Evolutionary conservation across 1,140 invertebrate genomes (phyloP), one percentile per base, ranked within the genome.

Genomic region (Hyles vespertilio): DNA sequence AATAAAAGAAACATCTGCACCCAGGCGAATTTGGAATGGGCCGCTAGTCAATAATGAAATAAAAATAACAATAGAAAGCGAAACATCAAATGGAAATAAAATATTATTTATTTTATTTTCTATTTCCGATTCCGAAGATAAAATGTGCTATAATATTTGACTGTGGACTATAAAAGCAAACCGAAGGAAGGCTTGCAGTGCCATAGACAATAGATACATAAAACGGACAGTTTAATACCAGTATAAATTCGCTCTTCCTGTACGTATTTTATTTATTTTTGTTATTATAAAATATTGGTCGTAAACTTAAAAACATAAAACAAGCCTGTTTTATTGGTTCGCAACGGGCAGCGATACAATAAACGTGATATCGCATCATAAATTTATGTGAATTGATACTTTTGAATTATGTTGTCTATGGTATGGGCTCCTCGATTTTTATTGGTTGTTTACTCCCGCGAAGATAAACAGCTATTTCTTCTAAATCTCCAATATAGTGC

Each of bases 351-450:
- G 52, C 54, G 59, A 44, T 47, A 70, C 65, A 55, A 73, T 73
- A 78, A 77, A 73, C 59, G 61, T 58, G 63, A 62, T 74, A 77
- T 74, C 71, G 68, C 51, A 64, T 57, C 57, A 50, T 60, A 70
- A 73, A 73, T 73, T 75, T 75, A 77, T 71, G 67, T 59, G 63
- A 65, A 75, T 68, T 74, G 67, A 65, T 71, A 72, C 64, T 69
- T 70, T 61, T 57, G 62, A 64, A 63, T 69, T 56, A 55, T 44
- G 54, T 44, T 43, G 3, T 46, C 33, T 50, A 8, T 43, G 32
- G 45, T 22, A 59, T 46, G 45, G 8, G 10, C 36, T 58, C 36
- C 9, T 45, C 22, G 54, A 33, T 56, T 56, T 56, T 47, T 48
- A 48, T 32, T 48, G n/a, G 8, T 8, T 48, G 46, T 11, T 48